phyloP scores from a whole-genome alignment of 2,888 invertebrate species.

The Lordiphosa andalusiaca region DNA sequence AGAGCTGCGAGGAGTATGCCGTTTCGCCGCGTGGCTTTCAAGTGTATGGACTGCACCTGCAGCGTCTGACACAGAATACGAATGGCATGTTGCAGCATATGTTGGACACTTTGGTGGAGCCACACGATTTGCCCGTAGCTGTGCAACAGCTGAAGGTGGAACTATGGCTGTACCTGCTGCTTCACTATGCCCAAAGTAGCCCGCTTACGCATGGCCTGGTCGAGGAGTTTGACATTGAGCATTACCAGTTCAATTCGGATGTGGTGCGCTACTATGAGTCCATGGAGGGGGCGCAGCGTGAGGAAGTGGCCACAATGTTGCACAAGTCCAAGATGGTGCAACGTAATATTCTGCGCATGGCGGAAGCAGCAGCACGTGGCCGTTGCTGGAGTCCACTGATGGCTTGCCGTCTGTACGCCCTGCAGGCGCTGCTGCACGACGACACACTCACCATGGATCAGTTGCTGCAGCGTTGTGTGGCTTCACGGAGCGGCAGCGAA shows the following conservation, averaged over 20 bases:
- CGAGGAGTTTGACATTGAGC: conserved; percentile 47
- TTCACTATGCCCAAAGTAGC: conserved; percentile 14
- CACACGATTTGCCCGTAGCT: conserved; percentile 8
- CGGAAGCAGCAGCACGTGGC: conserved; percentile 31
- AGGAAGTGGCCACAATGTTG: conserved; percentile 35
- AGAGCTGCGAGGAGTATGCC: conserved; percentile 50
- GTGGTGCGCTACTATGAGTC: conserved; percentile 53
- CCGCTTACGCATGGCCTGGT: not conserved
- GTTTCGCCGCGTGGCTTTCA: conserved; percentile 66
- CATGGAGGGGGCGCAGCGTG: conserved; percentile 31
- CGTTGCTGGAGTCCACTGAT: conserved; percentile 55
- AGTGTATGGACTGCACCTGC: conserved; percentile 66
- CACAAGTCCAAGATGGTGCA: conserved; percentile 15
- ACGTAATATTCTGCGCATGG: conserved; percentile 10
- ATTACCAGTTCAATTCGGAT: conserved; percentile 54
- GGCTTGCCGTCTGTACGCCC: conserved; percentile 58
- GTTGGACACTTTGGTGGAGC: conserved; percentile 41
- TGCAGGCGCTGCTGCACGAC: conserved; percentile 56
- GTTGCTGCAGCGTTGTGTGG: conserved; percentile 53
- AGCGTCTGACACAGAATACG: conserved; percentile 57
- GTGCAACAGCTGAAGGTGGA: conserved; percentile 66
- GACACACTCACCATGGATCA: conserved; percentile 40
- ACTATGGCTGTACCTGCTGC: conserved; percentile 63
- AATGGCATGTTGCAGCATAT: conserved; percentile 54
- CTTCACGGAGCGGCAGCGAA: conserved; percentile 25